A percentile compares a stretch with the other conserved stretches of the same genome.
These are phyloP conservation scores for Sinelater perroti DNA, from an alignment of 2,888 invertebrate species.

Conservation along the genomic window DNA sequence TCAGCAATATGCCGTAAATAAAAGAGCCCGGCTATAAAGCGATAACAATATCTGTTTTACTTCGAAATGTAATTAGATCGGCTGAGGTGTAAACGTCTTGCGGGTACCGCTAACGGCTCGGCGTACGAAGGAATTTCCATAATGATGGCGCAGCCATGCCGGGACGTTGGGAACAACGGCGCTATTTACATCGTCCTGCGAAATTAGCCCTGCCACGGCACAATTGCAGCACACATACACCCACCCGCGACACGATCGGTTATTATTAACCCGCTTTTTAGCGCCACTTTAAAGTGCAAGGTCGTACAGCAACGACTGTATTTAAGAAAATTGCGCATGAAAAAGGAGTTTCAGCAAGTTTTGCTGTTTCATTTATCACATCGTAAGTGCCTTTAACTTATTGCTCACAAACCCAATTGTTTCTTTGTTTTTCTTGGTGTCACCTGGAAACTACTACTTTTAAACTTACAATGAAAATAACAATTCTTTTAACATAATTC, in stretches of 20 bases:
- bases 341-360: too few species aligned
- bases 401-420: too few species aligned
- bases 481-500: too few species aligned
- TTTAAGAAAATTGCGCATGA: too few species aligned
- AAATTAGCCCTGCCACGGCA: constrained; percentile 9
- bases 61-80: constrained; percentile 43
- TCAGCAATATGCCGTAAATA: constrained; percentile 38
- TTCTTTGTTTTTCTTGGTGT: too few species aligned
- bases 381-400: too few species aligned
- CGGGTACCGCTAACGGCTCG: constrained; percentile 21
- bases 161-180: constrained; percentile 5
- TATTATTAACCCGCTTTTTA: not conserved
- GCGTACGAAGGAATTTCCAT: constrained; percentile 26
- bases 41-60: constrained; percentile 44
- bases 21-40: constrained; percentile 39
- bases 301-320: not conserved
- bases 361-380: too few species aligned
- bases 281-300: not conserved
- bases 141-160: constrained; percentile 23
- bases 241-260: too few species aligned
- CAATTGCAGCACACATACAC: not conserved
- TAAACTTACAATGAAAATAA: too few species aligned
- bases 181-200: constrained; percentile 9
- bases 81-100: constrained; percentile 31
- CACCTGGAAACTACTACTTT: too few species aligned